Evolutionary conservation across 2,113 vertebrate species (phyloP), one percentile per base, ranked within the genome.

Genomic region (Cebidichthys violaceus): DNA sequence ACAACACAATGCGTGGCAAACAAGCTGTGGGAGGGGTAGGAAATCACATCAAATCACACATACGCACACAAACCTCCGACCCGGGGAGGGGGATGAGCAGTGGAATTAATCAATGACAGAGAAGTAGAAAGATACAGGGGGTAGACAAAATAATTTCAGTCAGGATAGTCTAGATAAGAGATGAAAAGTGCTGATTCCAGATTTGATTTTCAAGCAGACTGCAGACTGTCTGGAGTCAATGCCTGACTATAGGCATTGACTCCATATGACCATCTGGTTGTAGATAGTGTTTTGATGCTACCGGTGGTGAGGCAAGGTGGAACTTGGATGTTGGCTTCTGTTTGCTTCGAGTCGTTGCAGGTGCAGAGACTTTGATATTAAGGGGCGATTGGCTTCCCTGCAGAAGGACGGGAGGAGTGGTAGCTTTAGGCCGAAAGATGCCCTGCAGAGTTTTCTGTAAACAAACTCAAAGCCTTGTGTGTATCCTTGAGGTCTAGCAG

Each of bases 121-220:
- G 47, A 55, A 6, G 13, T 31, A 71, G 39, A 79, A 29, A 69
- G 66, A 43, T 35, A 43, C 55, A 85, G 86, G 22, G 70, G 6
- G 84, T 86, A 88, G 91, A 92, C 86, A 88, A 82, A 86, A 86
- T 71, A n/a, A 55, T 45, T 70, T 50, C 14, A 61, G 6, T 70
- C 20, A 66, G 10, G 37, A 62, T 11, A 29, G 2, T 37, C 73
- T n/a, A n/a, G n/a, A 13, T 37, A 17, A 5, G 24, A 71, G 5
- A 55, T 41, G 2, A 80, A 45, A 43, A 54, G 17, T 31, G 6
- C 7, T 35, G 31, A 41, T 69, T 78, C 27, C 13, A 64, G 3
- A 70, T 65, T 35, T 9, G 3, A 43, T 50, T 59, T 37, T 55
- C 4, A 14, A 0, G 8, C 17, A 59, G 15, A 37, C n/a, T 47